These are phyloP conservation scores for Anableps anableps DNA, from an alignment of 2,797 vertebrate species.

Conservation along the genomic window DNA sequence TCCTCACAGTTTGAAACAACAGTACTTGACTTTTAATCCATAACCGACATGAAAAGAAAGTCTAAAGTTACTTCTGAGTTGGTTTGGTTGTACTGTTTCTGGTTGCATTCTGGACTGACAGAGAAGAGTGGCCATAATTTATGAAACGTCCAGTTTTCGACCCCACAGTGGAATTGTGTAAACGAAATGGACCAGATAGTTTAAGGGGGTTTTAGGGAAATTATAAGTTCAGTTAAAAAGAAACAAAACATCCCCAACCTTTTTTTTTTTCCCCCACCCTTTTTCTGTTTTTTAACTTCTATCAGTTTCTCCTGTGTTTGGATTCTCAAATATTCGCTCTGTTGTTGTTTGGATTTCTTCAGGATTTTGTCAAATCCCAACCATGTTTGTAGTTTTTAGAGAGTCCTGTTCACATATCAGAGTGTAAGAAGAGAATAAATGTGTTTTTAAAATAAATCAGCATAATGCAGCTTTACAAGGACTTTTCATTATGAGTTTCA, in stretches of 20 bases:
- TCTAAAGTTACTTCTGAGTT: background rate
- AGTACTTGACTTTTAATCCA: background rate
- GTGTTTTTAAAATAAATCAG: constrained; percentile 24
- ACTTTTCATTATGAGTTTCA: constrained; percentile 9
- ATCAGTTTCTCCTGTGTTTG: constrained; percentile 1
- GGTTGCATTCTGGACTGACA: background rate
- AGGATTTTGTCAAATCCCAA: constrained; percentile 61
- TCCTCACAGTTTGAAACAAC: background rate
- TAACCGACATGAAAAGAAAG: background rate
- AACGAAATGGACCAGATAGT: background rate
- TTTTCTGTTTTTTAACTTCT: background rate
- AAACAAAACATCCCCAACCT: background rate
- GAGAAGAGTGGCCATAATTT: background rate
- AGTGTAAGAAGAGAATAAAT: constrained; percentile 33
- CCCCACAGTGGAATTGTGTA: background rate
- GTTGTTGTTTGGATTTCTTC: constrained; percentile 69
- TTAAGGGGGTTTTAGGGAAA: background rate
- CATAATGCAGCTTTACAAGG: constrained; percentile 11
- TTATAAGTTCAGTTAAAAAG: background rate
- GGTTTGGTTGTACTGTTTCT: background rate
- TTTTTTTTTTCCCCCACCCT: background rate
- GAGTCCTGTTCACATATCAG: background rate
- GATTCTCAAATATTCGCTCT: constrained; percentile 47
- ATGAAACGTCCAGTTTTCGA: background rate
- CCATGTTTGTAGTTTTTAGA: constrained; percentile 73